These are phyloP conservation scores for Gambelia wislizenii DNA, from an alignment of 2,797 vertebrate species.

Conservation along the genomic window DNA sequence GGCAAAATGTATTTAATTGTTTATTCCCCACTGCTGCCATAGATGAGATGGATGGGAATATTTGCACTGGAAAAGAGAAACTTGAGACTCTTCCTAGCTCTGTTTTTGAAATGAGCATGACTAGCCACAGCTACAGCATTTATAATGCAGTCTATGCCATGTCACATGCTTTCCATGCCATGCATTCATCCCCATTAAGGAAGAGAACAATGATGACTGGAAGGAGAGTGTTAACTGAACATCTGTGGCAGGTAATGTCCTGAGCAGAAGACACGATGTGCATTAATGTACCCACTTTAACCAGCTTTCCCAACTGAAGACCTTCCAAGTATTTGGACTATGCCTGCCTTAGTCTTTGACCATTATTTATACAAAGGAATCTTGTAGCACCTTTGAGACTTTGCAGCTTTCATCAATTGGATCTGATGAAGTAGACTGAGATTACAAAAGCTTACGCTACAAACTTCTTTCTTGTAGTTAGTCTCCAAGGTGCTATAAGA, in stretches of 20 bases:
- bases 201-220: not conserved
- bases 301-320: too few species aligned
- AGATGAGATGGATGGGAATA: not conserved
- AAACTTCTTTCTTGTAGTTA: too few species aligned
- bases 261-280: not conserved
- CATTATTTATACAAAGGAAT: too few species aligned
- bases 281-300: not conserved
- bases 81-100: not conserved
- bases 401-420: too few species aligned
- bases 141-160: conserved; percentile 5
- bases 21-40: not conserved
- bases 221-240: not conserved
- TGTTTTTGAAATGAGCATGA: conserved; percentile 11
- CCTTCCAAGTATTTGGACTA: too few species aligned
- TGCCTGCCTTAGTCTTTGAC: too few species aligned
- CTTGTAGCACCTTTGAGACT: too few species aligned
- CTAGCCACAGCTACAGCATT: not conserved
- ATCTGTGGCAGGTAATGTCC: not conserved
- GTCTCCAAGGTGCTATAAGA: too few species aligned
- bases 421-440: too few species aligned
- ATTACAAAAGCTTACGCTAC: too few species aligned
- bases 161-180: not conserved
- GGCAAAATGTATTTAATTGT: not conserved
- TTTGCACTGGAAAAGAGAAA: not conserved
- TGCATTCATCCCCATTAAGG: not conserved